A percentile compares a stretch with the other conserved stretches of the same genome.
Conservation (phyloP, 1,140 invertebrate genomes). For the Sycobia sp. region DNA sequence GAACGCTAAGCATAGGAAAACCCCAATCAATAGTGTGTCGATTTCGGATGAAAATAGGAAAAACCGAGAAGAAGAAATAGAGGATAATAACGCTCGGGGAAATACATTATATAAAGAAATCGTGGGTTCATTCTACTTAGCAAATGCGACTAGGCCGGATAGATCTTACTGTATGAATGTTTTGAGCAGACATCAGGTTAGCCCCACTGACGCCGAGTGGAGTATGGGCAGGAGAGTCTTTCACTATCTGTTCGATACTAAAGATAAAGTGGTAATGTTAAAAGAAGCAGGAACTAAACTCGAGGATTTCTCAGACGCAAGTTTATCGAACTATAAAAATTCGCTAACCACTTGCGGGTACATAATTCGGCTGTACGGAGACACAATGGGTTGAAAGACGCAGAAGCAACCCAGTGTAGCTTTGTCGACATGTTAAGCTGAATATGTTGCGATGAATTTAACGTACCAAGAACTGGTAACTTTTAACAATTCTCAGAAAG, state of each 20-base stretch:
- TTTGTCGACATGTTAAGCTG: too few relatives aligned
- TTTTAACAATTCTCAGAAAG: not conserved
- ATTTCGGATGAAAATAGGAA: too few relatives aligned
- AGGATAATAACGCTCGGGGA: too few relatives aligned
- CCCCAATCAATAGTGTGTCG: too few relatives aligned
- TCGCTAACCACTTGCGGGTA: conserved; percentile 20
- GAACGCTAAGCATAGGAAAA: too few relatives aligned
- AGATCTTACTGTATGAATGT: conserved; percentile 30
- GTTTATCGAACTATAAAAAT: conserved; percentile 25
- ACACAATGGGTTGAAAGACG: conserved; percentile 21
- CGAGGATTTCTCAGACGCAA: conserved; percentile 19
- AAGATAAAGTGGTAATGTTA: conserved; percentile 13
- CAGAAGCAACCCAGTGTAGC: conserved; percentile 22
- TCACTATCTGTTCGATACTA: conserved; percentile 26
- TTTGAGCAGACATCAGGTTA: conserved; percentile 30
- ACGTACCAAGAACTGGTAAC: conserved; percentile 9
- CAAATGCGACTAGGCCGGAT: conserved; percentile 26
- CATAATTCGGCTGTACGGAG: conserved; percentile 20
- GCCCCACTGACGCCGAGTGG: conserved; percentile 26
- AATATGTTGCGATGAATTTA: too few relatives aligned
- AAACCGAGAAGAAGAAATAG: too few relatives aligned
- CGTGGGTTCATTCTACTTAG: conserved; percentile 5
- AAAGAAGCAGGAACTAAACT: not conserved
- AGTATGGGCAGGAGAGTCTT: conserved; percentile 29
- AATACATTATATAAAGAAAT: not conserved